phyloP scores from a whole-genome alignment of 64 coral and sea anemone species.

The Pocillopora damicornis region DNA sequence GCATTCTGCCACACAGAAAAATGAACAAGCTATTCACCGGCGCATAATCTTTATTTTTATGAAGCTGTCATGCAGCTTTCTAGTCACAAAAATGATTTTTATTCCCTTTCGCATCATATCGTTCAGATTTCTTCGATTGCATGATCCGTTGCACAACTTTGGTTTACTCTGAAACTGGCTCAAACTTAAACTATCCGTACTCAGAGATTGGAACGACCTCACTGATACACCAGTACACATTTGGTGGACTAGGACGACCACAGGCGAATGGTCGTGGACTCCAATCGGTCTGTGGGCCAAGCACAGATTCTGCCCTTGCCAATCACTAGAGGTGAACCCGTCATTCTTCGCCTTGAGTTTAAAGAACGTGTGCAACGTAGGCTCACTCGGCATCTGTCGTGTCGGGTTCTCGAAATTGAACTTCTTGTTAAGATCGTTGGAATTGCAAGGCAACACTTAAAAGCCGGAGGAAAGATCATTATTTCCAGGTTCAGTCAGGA shows the following conservation, averaged over 20 bases:
- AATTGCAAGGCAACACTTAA: constrained; percentile 4
- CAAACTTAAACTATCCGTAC: constrained; percentile 24
- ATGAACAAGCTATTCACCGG: no score
- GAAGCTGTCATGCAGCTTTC: no score
- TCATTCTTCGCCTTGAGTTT: constrained; percentile 19
- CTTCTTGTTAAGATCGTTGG: constrained; percentile 1
- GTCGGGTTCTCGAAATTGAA: background rate
- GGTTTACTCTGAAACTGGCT: background rate
- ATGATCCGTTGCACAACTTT: no score
- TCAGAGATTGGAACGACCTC: background rate
- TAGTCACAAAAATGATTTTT: no score
- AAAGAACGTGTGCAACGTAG: background rate
- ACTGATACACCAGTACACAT: background rate
- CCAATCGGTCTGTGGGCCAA: background rate
- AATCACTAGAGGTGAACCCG: background rate
- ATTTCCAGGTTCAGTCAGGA: constrained; percentile 1
- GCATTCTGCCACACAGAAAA: no score
- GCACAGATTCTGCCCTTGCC: constrained; percentile 10
- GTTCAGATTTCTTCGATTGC: no score
- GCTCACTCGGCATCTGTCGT: background rate
- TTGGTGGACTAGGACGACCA: background rate
- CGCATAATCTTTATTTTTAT: no score
- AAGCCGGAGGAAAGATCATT: background rate
- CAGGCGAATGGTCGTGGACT: background rate
- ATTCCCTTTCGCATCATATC: no score